Base-by-base conservation (phyloP, 2,797 vertebrate species). In the Silurus aristotelis region DNA sequence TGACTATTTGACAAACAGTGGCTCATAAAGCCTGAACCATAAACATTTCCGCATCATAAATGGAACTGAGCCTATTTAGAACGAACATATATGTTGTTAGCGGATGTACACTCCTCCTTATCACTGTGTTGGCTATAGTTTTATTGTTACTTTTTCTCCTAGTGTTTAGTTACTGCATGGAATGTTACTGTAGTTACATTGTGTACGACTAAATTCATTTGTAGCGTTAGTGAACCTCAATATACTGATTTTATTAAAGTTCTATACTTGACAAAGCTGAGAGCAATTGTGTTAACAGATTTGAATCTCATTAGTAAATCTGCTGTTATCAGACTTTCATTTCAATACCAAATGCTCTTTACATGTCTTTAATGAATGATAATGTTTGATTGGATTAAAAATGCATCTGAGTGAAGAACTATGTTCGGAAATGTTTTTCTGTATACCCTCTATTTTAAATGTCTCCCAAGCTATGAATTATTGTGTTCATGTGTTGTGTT, bases 331-430 rank as follows among this genome's bases (percentile, higher is more conserved):
- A 73, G 83, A 67, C 64, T 72, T 76, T 31, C 25, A 73, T 63
- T 75, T 83, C 5, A 55, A 43, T n/a, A 52, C 68, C 82, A 84
- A 85, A 83, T 83, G 56, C 46, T 84, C 4, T 48, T 82, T 75
- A 12, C 5, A 56, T 22, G 7, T 73, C n/a, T 56, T 48, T 7
- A 76, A 66, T 25, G 81, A 80, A 75, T 58, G 82, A 84, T n/a
- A 76, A 76, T 67, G 10, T 14, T 80, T 80, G 38, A 63, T 83
- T 86, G 20, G 0, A 79, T 85, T 19, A 66, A 14, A 71, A 43
- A 19, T 22, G 31, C 71, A 20, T 63, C 8, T 80, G 1, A 15
- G n/a, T 72, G 2, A 71, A 8, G 7, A 52, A 66, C 1, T 60
- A 8, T 31, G 27, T 58, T 19, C 56, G 25, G 52, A 61, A 78